Conservation (phyloP, 2,113 vertebrate species). For the Microcebus tavaratra region DNA sequence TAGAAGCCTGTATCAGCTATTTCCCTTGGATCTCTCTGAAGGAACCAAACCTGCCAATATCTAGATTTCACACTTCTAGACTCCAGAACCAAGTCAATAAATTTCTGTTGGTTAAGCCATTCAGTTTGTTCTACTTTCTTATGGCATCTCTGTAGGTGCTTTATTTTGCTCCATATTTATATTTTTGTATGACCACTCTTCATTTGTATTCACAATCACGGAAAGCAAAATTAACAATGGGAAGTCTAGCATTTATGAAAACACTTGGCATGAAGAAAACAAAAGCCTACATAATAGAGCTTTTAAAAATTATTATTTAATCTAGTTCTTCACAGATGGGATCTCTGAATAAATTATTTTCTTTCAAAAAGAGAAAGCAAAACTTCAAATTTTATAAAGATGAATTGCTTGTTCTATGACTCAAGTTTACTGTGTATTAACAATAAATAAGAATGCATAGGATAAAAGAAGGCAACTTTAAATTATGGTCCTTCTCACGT, state of each 20-base stretch:
- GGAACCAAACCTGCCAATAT: not conserved
- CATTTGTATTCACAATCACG: not conserved
- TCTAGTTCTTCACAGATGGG: not conserved
- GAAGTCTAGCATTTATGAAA: conserved; percentile 27
- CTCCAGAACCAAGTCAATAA: not conserved
- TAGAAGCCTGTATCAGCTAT: not conserved
- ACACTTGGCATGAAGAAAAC: not conserved
- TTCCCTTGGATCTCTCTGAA: not conserved
- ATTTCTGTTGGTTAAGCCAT: not conserved
- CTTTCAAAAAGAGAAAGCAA: not conserved
- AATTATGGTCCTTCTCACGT: not conserved
- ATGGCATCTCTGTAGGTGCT: not conserved
- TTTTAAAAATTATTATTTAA: not conserved
- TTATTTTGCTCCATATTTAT: not conserved
- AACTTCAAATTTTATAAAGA: not conserved
- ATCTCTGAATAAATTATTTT: conserved; percentile 14
- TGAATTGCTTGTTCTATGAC: not conserved
- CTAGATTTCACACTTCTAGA: not conserved
- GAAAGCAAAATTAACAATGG: conserved; percentile 10
- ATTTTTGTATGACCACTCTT: not conserved
- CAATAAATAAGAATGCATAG: conserved; percentile 6
- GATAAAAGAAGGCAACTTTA: not conserved
- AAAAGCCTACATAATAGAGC: not conserved
- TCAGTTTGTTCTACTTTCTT: not conserved
- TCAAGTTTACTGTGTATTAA: not conserved